phyloP scores from a whole-genome alignment of 1,140 invertebrate species.

The Hydropsyche tenuis region DNA sequence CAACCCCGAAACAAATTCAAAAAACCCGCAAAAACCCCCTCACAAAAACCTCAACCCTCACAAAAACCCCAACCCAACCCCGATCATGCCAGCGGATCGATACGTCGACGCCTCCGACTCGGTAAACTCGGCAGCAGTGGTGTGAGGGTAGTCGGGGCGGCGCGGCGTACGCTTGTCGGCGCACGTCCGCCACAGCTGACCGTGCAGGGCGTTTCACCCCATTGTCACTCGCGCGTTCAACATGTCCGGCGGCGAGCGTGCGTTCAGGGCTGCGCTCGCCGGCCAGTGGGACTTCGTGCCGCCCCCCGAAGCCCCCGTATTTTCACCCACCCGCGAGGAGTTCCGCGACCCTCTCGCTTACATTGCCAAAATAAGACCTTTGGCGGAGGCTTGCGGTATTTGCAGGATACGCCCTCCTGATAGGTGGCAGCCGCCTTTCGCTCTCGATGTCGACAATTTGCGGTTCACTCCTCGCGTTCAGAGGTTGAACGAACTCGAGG shows the following conservation, averaged over 20 bases:
- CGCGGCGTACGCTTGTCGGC: neutral
- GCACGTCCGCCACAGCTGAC: neutral
- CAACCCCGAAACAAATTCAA: too few relatives aligned
- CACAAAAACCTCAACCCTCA: constrained; percentile 42
- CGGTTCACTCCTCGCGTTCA: constrained; percentile 97
- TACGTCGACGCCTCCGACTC: too few relatives aligned
- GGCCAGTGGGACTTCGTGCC: constrained; percentile 61
- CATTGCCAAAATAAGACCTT: constrained; percentile 70
- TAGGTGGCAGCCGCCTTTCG: constrained; percentile 96
- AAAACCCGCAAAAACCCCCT: neutral
- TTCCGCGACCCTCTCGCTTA: constrained; percentile 73
- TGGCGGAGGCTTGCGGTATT: constrained; percentile 71
- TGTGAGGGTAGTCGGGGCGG: too few relatives aligned
- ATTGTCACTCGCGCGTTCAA: constrained; percentile 20
- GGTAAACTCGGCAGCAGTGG: constrained; percentile 52
- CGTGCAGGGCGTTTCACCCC: neutral
- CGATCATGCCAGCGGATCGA: neutral
- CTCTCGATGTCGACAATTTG: constrained; percentile 96
- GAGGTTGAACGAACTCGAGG: constrained; percentile 95
- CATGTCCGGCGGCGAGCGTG: constrained; percentile 51
- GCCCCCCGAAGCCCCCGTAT: constrained; percentile 71
- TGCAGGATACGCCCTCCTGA: constrained; percentile 73
- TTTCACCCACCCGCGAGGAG: constrained; percentile 70
- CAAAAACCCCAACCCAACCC: neutral
- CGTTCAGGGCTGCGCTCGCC: constrained; percentile 55